Evolutionary conservation across 2,888 invertebrate species (phyloP), one percentile per base, ranked within the genome.

Genomic region (Volucella inflata): DNA sequence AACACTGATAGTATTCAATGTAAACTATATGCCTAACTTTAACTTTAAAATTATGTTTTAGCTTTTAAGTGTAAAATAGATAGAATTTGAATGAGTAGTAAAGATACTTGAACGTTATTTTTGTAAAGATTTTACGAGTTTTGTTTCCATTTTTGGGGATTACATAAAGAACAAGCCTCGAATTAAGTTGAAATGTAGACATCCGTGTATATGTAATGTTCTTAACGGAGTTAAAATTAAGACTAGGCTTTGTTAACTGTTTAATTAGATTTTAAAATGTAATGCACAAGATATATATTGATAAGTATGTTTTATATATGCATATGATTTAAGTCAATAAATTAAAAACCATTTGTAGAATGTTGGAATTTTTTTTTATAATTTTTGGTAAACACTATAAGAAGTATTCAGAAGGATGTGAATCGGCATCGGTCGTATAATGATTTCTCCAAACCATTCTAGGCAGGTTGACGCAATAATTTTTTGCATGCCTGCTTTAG

Each of bases 1-100:
- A 55, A 85, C 85, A 85, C 85, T 85, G 81, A 81, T 81, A 85
- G 85, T 85, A 85, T 85, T 85, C 85, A 81, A 46, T 85, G 85
- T 81, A 77, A 77, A 74, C 55, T 81, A 42, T 74, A 75, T 48
- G 62, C 62, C 44, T 64, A 74, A 17, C 40, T 71, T 84, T 64
- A 64, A 57, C 30, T 30, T 30, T 21, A 75, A 65, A 60, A 78
- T 70, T 50, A 21, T 21, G 3, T 21, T 77, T 80, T 71, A 84
- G 48, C 14, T 10, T 16, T 8, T 79, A 79, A 65, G 59, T 72
- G 46, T 72, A 71, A 57, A 2, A 70, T 42, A 55, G 50, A 50
- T 14, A 68, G 42, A 57, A 64, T 55, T n/a, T 30, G 44, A 48
- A 64, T 40, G 59, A 46, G 38, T 46, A 60, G 42, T 51, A 60